Conservation (phyloP, 2,888 invertebrate genomes). For the Caradrina kadenii region DNA sequence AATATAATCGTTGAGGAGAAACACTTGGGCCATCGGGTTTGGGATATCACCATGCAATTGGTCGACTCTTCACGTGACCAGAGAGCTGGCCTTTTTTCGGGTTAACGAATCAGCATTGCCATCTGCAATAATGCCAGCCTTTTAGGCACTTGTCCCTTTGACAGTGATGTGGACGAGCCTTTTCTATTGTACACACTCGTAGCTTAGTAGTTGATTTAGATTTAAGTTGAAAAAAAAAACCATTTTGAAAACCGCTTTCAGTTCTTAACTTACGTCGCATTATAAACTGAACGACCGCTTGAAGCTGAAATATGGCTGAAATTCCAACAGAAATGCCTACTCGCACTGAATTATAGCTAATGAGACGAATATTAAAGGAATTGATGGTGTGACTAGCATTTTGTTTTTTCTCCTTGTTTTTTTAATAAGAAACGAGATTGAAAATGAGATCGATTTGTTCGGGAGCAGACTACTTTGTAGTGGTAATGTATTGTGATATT, state of each 20-base stretch:
- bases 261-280: constrained; percentile 61
- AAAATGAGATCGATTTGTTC: constrained; percentile 50
- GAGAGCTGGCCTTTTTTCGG: too few relatives aligned
- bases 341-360: constrained; percentile 83
- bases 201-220: too few relatives aligned
- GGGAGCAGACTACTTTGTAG: constrained; percentile 18
- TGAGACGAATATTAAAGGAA: constrained; percentile 83
- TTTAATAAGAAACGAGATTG: constrained; percentile 49
- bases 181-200: too few relatives aligned
- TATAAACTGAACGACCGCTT: constrained; percentile 81
- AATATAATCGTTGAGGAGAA: too few relatives aligned
- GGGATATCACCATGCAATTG: too few relatives aligned
- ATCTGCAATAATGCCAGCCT: too few relatives aligned
- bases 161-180: too few relatives aligned
- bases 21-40: too few relatives aligned
- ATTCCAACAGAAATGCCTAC: constrained; percentile 83
- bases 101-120: too few relatives aligned
- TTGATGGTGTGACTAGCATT: constrained; percentile 68
- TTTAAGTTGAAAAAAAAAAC: not conserved
- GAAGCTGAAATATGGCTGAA: constrained; percentile 83
- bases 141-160: too few relatives aligned
- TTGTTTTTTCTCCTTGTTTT: constrained; percentile 63
- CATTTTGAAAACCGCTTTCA: constrained; percentile 27
- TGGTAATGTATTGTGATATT: constrained; percentile 50
- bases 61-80: too few relatives aligned